phyloP scores from a whole-genome alignment of 2,113 vertebrate genomes.

The Hydropotes inermis region DNA sequence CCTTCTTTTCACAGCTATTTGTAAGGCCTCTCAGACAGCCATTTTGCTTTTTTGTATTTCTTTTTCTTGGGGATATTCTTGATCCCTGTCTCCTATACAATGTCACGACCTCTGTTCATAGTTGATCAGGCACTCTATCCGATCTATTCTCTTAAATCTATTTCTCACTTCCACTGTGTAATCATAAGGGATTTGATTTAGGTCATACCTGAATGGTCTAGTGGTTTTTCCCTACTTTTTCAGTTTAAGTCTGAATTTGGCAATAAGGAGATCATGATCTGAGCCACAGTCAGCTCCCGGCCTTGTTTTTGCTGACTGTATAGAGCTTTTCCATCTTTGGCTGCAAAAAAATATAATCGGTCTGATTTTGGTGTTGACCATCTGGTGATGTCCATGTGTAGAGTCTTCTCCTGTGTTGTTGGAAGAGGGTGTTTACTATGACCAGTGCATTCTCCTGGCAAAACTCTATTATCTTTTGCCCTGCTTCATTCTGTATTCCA shows the following conservation, averaged over 20 bases:
- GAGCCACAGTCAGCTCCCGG: neutral
- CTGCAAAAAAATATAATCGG: neutral
- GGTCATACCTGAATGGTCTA: neutral
- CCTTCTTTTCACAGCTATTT: neutral
- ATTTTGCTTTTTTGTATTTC: too few species aligned
- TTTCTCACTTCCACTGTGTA: neutral
- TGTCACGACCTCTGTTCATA: accelerated
- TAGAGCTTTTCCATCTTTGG: neutral
- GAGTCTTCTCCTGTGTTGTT: neutral
- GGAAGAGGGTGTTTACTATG: neutral
- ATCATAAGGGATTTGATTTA: neutral
- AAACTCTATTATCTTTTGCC: neutral
- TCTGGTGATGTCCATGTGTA: neutral
- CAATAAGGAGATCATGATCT: neutral
- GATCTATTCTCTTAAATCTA: too few species aligned
- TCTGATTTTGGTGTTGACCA: neutral
- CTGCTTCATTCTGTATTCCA: neutral
- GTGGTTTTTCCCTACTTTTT: neutral
- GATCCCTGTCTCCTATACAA: neutral
- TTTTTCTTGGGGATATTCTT: too few species aligned
- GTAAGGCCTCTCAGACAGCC: neutral
- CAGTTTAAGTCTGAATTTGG: neutral
- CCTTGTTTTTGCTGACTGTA: neutral
- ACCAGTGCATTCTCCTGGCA: neutral
- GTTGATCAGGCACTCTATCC: neutral